phyloP scores from a whole-genome alignment of 2,113 vertebrate genomes.

The Calyptomena viridis region DNA sequence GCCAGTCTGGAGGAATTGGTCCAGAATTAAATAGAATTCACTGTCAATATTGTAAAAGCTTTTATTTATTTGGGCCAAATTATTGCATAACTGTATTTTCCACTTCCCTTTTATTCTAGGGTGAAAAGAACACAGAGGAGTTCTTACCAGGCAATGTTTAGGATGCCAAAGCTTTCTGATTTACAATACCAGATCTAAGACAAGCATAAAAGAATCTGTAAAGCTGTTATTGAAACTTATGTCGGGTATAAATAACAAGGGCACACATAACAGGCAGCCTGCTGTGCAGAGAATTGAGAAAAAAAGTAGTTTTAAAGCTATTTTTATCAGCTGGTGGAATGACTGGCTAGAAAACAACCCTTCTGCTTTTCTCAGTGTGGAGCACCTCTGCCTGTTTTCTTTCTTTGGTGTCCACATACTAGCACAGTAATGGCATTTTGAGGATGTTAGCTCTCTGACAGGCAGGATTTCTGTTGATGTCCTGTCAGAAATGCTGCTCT shows the following conservation, averaged over 20 bases:
- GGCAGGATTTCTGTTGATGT: background rate
- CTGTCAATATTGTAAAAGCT: background rate
- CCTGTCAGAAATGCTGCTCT: background rate
- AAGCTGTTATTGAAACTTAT: conserved; percentile 15
- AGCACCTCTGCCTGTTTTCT: background rate
- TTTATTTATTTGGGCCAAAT: conserved; percentile 7
- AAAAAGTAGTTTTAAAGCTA: background rate
- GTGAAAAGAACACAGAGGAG: background rate
- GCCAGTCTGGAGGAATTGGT: background rate
- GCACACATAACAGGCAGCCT: background rate
- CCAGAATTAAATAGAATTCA: background rate
- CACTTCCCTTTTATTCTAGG: background rate
- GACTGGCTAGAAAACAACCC: background rate
- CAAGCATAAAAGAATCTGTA: conserved; percentile 11
- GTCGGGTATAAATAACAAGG: conserved; percentile 5
- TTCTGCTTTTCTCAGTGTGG: background rate
- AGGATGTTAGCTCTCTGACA: background rate
- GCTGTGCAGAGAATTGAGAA: background rate
- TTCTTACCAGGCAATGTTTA: conserved; percentile 23
- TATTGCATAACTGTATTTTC: conserved; percentile 23
- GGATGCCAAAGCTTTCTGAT: conserved; percentile 36
- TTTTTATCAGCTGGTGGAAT: conserved; percentile 9
- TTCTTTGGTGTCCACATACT: background rate
- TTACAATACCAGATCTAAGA: background rate
- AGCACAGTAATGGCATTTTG: background rate